Evolutionary conservation across 2,888 invertebrate genomes (phyloP).

Genomic region (Campaea margaritaria): DNA sequence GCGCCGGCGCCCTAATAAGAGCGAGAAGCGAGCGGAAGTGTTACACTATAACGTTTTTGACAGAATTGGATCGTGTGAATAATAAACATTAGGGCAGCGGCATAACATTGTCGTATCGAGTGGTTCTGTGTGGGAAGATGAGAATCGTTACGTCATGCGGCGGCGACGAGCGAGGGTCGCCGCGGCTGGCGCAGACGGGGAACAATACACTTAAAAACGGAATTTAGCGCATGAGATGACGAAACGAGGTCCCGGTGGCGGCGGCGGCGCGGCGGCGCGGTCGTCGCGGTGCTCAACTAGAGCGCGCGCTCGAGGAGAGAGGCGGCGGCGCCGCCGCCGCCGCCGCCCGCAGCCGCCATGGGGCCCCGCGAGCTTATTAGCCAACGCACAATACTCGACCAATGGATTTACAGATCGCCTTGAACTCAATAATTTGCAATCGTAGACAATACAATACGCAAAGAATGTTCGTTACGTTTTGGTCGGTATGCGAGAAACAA

Average conservation of each 20-base stretch:
- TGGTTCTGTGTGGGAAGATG: slow-evolving; percentile 54
- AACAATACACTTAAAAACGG: slow-evolving; percentile 69
- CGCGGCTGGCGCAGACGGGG: slow-evolving; percentile 44
- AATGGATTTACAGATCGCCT: slow-evolving; percentile 12
- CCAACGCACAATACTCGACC: slow-evolving; percentile 4
- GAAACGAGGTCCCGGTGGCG: slow-evolving; percentile 66
- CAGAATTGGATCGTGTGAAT: slow-evolving; percentile 74
- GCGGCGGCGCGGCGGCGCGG: slow-evolving; percentile 54
- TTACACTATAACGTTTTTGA: slow-evolving; percentile 60
- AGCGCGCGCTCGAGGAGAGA: neutral
- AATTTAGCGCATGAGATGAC: slow-evolving; percentile 73
- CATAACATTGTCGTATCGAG: slow-evolving; percentile 58
- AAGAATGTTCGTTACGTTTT: neutral
- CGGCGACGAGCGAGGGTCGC: slow-evolving; percentile 45
- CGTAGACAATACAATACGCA: neutral
- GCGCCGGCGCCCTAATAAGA: slow-evolving; percentile 55
- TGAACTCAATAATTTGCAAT: slow-evolving; percentile 11
- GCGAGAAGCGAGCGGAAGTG: slow-evolving; percentile 60
- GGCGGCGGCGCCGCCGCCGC: neutral
- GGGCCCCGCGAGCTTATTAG: slow-evolving; percentile 10
- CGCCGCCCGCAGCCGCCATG: slow-evolving; percentile 10
- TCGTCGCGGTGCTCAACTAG: slow-evolving; percentile 44
- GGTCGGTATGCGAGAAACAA: neutral
- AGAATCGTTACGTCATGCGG: slow-evolving; percentile 55
- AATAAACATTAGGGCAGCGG: slow-evolving; percentile 66